phyloP scores from a whole-genome alignment of 2,797 vertebrate genomes.

The Leuciscus waleckii region DNA sequence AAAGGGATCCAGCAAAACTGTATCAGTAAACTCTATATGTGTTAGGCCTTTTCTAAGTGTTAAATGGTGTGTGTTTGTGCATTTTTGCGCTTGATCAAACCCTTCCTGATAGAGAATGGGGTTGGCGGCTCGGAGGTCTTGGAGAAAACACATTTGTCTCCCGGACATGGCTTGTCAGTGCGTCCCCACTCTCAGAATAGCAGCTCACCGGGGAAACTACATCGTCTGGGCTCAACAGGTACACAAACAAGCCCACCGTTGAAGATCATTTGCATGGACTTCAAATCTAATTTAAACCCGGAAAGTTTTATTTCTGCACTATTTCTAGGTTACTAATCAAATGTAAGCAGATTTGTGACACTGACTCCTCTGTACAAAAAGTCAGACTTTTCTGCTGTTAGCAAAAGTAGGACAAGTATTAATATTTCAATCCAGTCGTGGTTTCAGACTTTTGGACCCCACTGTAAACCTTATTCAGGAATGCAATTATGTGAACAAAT shows the following conservation, averaged over 20 bases:
- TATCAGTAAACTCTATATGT: background rate
- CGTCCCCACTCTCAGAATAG: conserved; percentile 64
- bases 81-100: conserved; percentile 76
- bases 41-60: background rate
- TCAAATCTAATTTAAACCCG: background rate
- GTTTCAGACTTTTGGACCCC: background rate
- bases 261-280: background rate
- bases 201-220: conserved; percentile 65
- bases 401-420: background rate
- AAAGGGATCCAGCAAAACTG: background rate
- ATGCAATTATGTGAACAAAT: background rate
- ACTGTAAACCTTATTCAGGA: background rate
- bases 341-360: background rate
- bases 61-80: background rate
- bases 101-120: conserved; percentile 82
- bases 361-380: background rate
- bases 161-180: conserved; percentile 63
- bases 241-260: background rate
- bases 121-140: conserved; percentile 81
- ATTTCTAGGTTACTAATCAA: background rate
- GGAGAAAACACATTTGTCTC: conserved; percentile 82
- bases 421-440: background rate
- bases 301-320: background rate
- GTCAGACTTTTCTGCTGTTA: background rate
- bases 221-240: conserved; percentile 76